Evolutionary conservation across 2,888 invertebrate genomes (phyloP).

Genomic region (Desoria tigrina): DNA sequence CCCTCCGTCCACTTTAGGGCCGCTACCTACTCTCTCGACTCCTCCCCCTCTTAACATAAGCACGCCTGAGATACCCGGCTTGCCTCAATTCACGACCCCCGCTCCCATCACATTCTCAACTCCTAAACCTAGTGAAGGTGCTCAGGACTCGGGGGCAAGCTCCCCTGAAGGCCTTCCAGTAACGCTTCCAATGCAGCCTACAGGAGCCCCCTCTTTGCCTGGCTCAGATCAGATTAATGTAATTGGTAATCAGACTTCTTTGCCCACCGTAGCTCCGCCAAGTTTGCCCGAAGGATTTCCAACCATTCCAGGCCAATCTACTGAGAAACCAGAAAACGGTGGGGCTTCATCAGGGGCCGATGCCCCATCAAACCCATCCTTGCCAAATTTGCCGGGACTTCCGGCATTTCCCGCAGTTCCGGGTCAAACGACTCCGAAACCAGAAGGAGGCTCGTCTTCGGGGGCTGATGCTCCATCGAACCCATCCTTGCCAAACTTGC

Average conservation of each 20-base stretch:
- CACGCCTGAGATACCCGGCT: slow-evolving; percentile 12
- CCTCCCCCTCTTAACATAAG: slow-evolving; percentile 11
- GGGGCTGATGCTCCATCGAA: not conserved
- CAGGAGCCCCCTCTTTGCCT: not conserved
- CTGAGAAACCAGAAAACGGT: slow-evolving; percentile 18
- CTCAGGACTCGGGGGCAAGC: not conserved
- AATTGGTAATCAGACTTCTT: slow-evolving; percentile 17
- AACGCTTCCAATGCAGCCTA: slow-evolving; percentile 8
- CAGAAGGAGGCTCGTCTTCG: not conserved
- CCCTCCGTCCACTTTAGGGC: not conserved
- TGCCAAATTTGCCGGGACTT: not conserved
- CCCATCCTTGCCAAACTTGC: not conserved
- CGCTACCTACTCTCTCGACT: not conserved
- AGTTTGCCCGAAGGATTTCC: too few species aligned
- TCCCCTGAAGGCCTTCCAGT: slow-evolving; percentile 6
- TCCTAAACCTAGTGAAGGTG: not conserved
- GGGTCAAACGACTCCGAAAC: not conserved
- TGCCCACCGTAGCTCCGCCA: slow-evolving; percentile 4
- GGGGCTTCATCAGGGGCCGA: not conserved
- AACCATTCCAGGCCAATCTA: slow-evolving; percentile 3
- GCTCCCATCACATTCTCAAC: slow-evolving; percentile 1
- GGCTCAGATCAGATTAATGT: not conserved
- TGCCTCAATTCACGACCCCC: not conserved
- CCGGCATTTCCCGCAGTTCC: slow-evolving; percentile 16
- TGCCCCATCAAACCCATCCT: not conserved